Base-by-base conservation (phyloP, 2,797 vertebrate genomes). In the Phrynocephalus vlangalii region DNA sequence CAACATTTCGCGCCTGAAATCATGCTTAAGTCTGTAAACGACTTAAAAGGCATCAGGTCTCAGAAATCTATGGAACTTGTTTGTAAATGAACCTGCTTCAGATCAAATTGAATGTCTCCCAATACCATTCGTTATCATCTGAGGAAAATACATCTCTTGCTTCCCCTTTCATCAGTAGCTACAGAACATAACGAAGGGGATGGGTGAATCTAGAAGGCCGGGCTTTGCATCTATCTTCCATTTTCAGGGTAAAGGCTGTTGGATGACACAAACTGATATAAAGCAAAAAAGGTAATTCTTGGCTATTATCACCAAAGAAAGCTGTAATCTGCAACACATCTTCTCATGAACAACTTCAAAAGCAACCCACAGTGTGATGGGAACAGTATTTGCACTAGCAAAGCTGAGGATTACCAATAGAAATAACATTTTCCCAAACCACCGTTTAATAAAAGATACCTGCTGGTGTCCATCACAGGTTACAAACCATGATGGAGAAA, bases 241-340 rank as follows among this genome's bases (percentile, higher is more conserved):
- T 68, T 78, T 91, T 28, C 70, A 87, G 89, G 67, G 1, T 0
- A 38, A 60, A 6, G 88, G 38, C 83, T 77, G 1, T 84, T 50
- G 79, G 33, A 83, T 13, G 50, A 38, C 3, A 24, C 30, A 89
- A 91, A 91, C 3, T 71, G 89, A 13, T 80, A n/a, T 80, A 68
- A 87, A 84, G 82, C 28, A 87, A 44, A 24, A 22, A 22, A 30
- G 3, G 8, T 56, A 83, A 6, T 88, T 24, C 84, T 81, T 52
- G 87, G 20, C 0, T 15, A 76, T 33, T 82, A 72, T 84, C 85
- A 82, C 1, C 8, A 91, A 87, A 89, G 0, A 11, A 82, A 83
- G 50, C 75, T 26, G 38, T 66, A 63, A 83, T 79, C 50, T 67
- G 60, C 67, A 30, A 60, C 50, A 18, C 0, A 22, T 63, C 60